Base-by-base conservation (phyloP, 1,140 invertebrate genomes). In the Heliconius eleuchia region DNA sequence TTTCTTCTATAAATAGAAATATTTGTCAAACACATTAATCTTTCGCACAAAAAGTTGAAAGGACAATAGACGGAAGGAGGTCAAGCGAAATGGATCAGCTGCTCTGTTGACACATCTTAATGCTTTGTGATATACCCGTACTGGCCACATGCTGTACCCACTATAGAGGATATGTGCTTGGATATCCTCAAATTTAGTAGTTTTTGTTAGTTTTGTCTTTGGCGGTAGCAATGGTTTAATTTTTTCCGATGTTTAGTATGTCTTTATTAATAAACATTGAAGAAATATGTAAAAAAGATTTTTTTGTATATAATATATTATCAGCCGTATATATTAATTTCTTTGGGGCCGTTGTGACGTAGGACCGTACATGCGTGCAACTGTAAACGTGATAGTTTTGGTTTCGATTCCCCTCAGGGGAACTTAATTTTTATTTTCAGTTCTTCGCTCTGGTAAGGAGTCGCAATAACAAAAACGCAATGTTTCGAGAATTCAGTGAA, bases 81-180 rank as follows among this genome's bases (percentile, higher is more conserved):
- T 75, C 74, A 66, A 60, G n/a, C 30, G 55, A 75, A 60, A 75
- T 75, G 30, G 74, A 75, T 75, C 74, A 75, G 52, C 74, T 75
- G 74, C 9, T 75, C 30, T 75, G 60, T 75, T 66, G 55, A 75
- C 74, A 75, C 74, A 37, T 75, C 46, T 74, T 75, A 75, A 75
- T 75, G 74, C 37, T 55, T 39, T 75, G 8, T 60, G 74, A 74
- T 73, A 30, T 66, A 66, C 60, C 27, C 60, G 60, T 6, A 66
- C 60, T 16, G 60, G 27, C 60, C 60, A 66, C 27, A 66, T 66
- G 60, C 60, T 66, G 60, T 16, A 66, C 42, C 42, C 42, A 16
- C 13, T 66, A 27, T 66, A 16, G 23, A 16, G 9, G 1, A 60
- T 60, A 23, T 30, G 30, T 66, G n/a, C 27, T 66, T 27, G 27